Evolutionary conservation across 1,140 invertebrate species (phyloP), one percentile per base, ranked within the genome.

Genomic region (Bilobella aurantiaca): DNA sequence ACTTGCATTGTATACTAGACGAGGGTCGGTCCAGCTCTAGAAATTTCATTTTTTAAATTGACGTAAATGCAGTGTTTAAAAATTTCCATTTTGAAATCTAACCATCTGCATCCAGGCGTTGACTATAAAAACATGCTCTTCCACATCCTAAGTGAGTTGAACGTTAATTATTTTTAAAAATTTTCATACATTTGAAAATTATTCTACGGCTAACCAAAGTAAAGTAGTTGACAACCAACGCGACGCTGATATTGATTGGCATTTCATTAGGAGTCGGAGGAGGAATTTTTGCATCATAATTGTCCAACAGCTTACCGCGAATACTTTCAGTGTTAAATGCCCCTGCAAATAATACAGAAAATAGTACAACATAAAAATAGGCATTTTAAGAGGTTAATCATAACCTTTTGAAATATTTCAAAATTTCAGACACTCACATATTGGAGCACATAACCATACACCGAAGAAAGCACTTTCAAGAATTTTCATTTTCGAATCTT

Each of bases 191-290:
- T 1, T 28, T 27, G 58, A 32, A n/a, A 58, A 64, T 42, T 31
- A 47, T 8, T 5, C 47, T 25, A 61, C 1, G 0, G 74, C 81
- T 80, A 77, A 84, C 83, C 18, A 85, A 46, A 64, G 81, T 76
- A 12, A 85, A 74, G 70, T 85, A 82, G 67, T 79, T 78, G 3
- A 86, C 74, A 16, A 75, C 75, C 14, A 86, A 67, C 14, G 78
- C 80, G 29, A 86, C 73, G 3, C 73, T 75, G 5, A 86, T 81
- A 12, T 75, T 78, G 0, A 83, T 83, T 1, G 77, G 74, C 47
- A 80, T 79, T 63, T 76, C 79, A 66, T 82, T 79, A 67, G 82
- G 78, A 0, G 81, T 74, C 1, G 84, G 84, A 67, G 84, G 79
- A 1, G 82, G 78, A 69, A 83, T 81, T 75, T 83, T 84, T 74